phyloP scores from a whole-genome alignment of 2,888 invertebrate species.

The Mycalesis mineus region DNA sequence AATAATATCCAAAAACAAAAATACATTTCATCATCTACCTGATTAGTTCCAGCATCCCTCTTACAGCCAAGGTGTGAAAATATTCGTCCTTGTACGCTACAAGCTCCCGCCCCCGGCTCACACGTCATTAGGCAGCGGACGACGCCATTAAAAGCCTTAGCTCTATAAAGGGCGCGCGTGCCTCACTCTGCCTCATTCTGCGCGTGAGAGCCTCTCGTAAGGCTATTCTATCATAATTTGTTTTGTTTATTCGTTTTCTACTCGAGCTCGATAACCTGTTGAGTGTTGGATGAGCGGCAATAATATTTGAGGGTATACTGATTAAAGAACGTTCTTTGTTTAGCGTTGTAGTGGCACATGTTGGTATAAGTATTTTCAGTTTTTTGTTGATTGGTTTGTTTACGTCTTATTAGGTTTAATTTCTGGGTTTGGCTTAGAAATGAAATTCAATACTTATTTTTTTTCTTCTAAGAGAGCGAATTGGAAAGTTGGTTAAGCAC shows the following conservation, averaged over 20 bases:
- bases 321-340: not conserved
- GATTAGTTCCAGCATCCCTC: no score
- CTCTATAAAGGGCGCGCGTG: constrained; percentile 15
- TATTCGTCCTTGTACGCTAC: not conserved
- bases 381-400: no score
- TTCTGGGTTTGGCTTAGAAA: no score
- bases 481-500: no score
- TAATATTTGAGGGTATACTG: not conserved
- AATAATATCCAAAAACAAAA: no score
- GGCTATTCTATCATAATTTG: not conserved
- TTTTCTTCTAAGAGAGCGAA: no score
- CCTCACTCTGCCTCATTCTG: not conserved
- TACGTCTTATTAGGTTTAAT: no score
- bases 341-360: no score
- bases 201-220: constrained; percentile 1
- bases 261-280: not conserved
- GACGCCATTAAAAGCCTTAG: constrained; percentile 16
- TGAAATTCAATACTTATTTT: no score
- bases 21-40: no score
- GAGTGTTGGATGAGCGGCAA: not conserved
- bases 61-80: no score
- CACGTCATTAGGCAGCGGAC: constrained; percentile 15
- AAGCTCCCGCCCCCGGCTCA: constrained; percentile 3
- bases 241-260: not conserved
- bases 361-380: no score